Base-by-base conservation (phyloP, 2,797 vertebrate genomes). In the Halcyon chelicuti region DNA sequence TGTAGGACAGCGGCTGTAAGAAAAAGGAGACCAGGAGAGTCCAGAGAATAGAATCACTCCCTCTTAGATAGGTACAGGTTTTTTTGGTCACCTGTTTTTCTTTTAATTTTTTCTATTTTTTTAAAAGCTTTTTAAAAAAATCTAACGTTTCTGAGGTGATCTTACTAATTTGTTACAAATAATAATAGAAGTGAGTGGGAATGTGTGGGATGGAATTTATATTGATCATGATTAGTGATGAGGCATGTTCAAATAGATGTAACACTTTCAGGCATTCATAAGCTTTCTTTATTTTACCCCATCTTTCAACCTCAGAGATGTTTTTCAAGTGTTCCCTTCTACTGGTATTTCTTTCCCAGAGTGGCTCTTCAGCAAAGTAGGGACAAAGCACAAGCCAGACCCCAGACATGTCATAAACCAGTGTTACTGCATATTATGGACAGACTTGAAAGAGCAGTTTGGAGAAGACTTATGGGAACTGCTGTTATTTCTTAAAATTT, bases 101-200 rank as follows among this genome's bases (percentile, higher is more conserved):
- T 42, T 93, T 39, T 16, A 28, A 7, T 4, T 70, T 75, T 61
- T 74, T 60, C 26, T n/a, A 6, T 19, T 23, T 35, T 58, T 58
- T 57, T 57, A 8, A 19, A 33, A 22, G 67, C 63, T 49, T 49
- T 51, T 26, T 6, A 52, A 52, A 54, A 23, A 21, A 73, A 67
- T 74, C 55, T 33, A 63, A 55, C 6, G 0, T 96, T 95, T 91
- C 92, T 97, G 82, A 95, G 92, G 86, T 94, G 62, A 96, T 89
- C 71, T 93, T 84, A 91, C 74, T 87, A 58, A 90, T 94, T 88
- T 63, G 40, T 92, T 91, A 93, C 92, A 93, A 96, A 85, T 86
- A 95, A 92, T 81, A 90, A 93, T 96, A 90, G 87, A 84, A 92
- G 35, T 26, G 93, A 95, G 93, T 94, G 72, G 94, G 93, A 86